These are phyloP conservation scores for Semnopithecus entellus DNA, from an alignment of 2,113 vertebrate species.

Conservation along the genomic window DNA sequence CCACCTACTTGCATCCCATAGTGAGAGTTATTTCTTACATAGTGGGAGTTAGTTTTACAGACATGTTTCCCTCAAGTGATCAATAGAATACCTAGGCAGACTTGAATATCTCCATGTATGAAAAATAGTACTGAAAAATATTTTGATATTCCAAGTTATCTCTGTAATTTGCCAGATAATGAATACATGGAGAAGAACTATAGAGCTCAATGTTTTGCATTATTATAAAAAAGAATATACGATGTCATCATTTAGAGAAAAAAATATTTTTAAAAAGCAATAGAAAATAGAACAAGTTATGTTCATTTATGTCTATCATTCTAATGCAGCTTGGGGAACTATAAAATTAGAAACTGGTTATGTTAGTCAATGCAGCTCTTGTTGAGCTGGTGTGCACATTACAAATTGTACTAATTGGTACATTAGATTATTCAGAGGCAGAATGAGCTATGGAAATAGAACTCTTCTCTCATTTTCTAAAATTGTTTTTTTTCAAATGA, in stretches of 20 bases:
- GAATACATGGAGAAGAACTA: not conserved
- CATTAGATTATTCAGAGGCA: not conserved
- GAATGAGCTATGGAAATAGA: not conserved
- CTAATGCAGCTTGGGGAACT: not conserved
- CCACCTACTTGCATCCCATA: not conserved
- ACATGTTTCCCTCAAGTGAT: not conserved
- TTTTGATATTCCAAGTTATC: not conserved
- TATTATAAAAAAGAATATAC: not conserved
- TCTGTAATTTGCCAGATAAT: not conserved
- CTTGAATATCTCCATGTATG: not conserved
- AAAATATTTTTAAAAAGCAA: not conserved
- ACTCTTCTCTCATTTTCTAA: not conserved
- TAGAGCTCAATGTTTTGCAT: not conserved
- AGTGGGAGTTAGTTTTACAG: conserved; percentile 4
- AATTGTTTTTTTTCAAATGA: not conserved
- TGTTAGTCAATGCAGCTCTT: not conserved
- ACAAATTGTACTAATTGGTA: not conserved
- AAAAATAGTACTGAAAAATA: conserved; percentile 9
- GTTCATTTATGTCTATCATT: not conserved
- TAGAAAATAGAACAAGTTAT: not conserved
- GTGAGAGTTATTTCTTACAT: not conserved
- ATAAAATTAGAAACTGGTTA: not conserved
- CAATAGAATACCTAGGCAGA: not conserved
- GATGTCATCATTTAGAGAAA: not conserved
- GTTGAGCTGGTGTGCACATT: not conserved